phyloP scores from a whole-genome alignment of 2,797 vertebrate species.

The Phyllotis vaccarum region DNA sequence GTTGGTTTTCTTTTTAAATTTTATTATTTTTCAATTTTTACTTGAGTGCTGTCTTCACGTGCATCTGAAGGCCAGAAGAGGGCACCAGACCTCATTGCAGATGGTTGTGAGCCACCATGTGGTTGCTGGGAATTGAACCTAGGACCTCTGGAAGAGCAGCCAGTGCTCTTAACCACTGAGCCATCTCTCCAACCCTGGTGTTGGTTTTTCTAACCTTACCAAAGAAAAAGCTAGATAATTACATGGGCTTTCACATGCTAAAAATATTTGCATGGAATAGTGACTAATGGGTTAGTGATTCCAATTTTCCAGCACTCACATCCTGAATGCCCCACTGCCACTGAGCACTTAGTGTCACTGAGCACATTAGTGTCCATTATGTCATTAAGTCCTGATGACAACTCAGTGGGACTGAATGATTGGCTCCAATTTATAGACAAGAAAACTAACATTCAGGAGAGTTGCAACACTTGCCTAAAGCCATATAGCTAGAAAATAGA shows the following conservation, averaged over 20 bases:
- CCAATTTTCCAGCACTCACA: neutral
- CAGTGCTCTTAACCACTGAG: too few species aligned
- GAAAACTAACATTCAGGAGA: conserved; percentile 41
- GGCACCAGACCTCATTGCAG: too few species aligned
- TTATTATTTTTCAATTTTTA: too few species aligned
- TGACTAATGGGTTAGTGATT: neutral
- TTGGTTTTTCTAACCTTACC: conserved; percentile 43
- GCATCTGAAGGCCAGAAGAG: too few species aligned
- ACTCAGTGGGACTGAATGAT: neutral
- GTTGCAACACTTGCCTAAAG: neutral
- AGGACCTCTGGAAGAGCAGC: too few species aligned
- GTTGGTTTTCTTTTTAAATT: conserved; percentile 16
- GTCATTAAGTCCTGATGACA: neutral
- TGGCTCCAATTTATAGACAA: neutral
- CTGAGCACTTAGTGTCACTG: neutral
- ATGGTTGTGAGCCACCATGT: too few species aligned
- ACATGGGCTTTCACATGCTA: conserved; percentile 19
- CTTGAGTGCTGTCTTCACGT: too few species aligned
- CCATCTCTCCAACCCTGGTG: too few species aligned
- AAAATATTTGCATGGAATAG: neutral
- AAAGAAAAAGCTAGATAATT: conserved; percentile 12
- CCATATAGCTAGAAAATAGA: neutral
- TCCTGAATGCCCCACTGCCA: neutral
- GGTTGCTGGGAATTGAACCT: too few species aligned
- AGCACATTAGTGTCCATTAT: too few species aligned